Percentiles rank a stretch among this genome's conserved stretches.
These are phyloP conservation scores for Choloepus hoffmanni DNA, from an alignment of 2,113 vertebrate genomes.

Conservation along the genomic window DNA sequence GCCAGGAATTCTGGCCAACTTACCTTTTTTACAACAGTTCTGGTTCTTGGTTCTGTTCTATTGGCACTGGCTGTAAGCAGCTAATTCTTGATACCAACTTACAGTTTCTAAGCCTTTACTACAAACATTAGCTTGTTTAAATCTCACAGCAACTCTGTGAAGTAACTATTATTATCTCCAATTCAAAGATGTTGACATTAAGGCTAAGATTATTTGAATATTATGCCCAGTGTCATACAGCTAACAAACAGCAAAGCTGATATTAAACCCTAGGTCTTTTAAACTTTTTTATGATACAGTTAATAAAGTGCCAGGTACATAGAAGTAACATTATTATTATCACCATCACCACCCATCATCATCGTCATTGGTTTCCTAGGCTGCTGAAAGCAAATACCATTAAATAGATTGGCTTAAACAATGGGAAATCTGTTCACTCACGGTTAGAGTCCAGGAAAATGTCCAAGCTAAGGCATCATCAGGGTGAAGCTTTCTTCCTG, in stretches of 20 bases:
- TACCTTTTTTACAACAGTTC: constrained; percentile 33
- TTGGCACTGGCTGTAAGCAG: not conserved
- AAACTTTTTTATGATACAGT: not conserved
- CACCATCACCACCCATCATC: not conserved
- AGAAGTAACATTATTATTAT: not conserved
- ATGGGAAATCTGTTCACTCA: no score
- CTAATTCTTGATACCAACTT: not conserved
- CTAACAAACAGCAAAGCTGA: constrained; percentile 39
- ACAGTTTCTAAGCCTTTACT: not conserved
- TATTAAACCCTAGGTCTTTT: not conserved
- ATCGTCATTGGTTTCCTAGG: no score
- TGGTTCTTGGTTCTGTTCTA: constrained; percentile 55
- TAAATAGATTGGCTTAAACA: no score
- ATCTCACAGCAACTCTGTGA: not conserved
- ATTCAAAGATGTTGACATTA: not conserved
- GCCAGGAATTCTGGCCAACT: constrained; percentile 64
- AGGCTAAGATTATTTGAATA: not conserved
- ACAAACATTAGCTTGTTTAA: constrained; percentile 20
- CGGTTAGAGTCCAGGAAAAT: no score
- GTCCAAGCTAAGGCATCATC: no score
- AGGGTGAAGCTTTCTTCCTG: no score
- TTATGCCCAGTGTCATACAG: not conserved
- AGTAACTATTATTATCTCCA: not conserved
- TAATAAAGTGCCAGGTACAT: not conserved
- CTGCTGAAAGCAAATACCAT: no score